Evolutionary conservation across 2,888 invertebrate species (phyloP), one percentile per base, ranked within the genome.

Genomic region (Coelopa pilipes): DNA sequence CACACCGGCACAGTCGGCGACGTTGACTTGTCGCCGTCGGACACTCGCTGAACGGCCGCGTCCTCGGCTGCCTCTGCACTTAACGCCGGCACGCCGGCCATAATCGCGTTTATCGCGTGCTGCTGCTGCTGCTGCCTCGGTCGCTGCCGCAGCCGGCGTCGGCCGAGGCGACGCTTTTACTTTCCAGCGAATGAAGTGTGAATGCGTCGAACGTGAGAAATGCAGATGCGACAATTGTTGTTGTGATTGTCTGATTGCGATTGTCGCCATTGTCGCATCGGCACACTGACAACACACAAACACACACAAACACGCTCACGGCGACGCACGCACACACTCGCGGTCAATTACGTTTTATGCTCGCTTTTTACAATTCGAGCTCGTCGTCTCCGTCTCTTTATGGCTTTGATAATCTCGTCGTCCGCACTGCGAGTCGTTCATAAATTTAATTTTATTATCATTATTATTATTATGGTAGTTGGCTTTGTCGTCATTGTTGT

Each of bases 161-260:
- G n/a, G 13, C 24, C 15, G 5, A 21, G 24, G 1, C 11, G 53
- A 60, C 47, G 70, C 70, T 70, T 70, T 59, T 70, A 70, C 70
- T 70, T 70, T 70, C 70, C 46, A 59, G 17, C 45, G 13, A 17
- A 53, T 55, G n/a, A n/a, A 50, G 34, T 57, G 57, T n/a, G 62
- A 62, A 62, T 62, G 15, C 62, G 15, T 60, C 45, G 59, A 47
- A 47, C 70, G 47, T 70, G 59, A 69, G 55, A 57, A 69, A 57
- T 57, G 69, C 57, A 55, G 59, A 15, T 24, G 19, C 1, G 13
- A 12, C 15, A 34, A 60, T 24, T 13, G 13, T 1, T 24, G 17
- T n/a, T 34, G 13, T n/a, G n/a, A n/a, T 53, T 53, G 53, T n/a
- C n/a, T 53, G 53, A 53, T 9, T 15, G 7, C 7, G 34, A 34